phyloP scores from a whole-genome alignment of 2,888 invertebrate genomes.

The Camptogramma bilineatum region DNA sequence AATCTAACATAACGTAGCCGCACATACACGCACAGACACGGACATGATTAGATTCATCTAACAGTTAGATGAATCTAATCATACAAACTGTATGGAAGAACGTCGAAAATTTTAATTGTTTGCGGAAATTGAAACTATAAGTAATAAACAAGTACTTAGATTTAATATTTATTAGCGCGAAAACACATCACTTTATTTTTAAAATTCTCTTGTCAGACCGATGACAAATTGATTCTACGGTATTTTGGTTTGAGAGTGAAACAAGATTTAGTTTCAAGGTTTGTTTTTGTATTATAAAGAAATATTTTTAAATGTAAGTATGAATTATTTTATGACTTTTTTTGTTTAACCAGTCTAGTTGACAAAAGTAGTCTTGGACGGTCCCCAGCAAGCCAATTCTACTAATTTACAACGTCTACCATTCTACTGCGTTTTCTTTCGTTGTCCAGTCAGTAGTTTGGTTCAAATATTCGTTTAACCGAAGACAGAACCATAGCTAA shows the following conservation, averaged over 20 bases:
- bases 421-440: too few species aligned
- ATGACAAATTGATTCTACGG: conserved; percentile 45
- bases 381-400: too few species aligned
- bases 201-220: conserved; percentile 32
- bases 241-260: conserved; percentile 33
- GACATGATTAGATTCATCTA: too few species aligned
- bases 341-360: not conserved
- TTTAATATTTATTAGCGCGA: conserved; percentile 32
- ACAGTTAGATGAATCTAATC: too few species aligned
- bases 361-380: too few species aligned
- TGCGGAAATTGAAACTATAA: conserved; percentile 19
- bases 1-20: too few species aligned
- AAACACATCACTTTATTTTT: conserved; percentile 25
- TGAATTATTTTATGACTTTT: not conserved
- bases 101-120: conserved; percentile 23
- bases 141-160: conserved; percentile 25
- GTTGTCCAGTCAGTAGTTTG: too few species aligned
- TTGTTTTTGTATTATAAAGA: conserved; percentile 25
- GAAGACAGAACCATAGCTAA: too few species aligned
- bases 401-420: too few species aligned
- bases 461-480: too few species aligned
- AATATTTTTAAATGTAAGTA: not conserved
- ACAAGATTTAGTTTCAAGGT: conserved; percentile 30
- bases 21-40: too few species aligned
- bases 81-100: too few species aligned